phyloP scores from a whole-genome alignment of 2,113 vertebrate genomes.

The Emberiza fucata region DNA sequence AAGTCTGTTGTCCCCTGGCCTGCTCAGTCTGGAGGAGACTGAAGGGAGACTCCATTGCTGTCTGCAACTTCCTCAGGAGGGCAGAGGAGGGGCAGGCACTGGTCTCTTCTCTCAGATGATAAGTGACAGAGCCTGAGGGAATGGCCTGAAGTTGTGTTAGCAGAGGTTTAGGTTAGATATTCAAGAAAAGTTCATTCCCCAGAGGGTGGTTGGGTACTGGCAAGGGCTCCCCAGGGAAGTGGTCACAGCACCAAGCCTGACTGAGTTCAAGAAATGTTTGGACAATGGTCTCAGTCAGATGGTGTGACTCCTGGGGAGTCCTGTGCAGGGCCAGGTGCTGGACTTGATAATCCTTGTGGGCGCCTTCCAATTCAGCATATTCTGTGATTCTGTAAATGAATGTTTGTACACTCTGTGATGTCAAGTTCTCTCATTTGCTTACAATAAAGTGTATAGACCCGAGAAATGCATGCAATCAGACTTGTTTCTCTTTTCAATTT shows the following conservation, averaged over 20 bases:
- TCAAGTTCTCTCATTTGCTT: background rate
- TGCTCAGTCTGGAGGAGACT: background rate
- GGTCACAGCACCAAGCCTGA: background rate
- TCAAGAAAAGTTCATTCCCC: accelerated
- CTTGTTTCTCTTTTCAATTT: background rate
- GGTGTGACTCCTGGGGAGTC: background rate
- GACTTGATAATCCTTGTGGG: background rate
- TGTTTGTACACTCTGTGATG: background rate
- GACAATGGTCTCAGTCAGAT: background rate
- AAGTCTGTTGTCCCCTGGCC: background rate
- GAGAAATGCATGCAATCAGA: background rate
- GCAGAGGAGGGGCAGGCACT: background rate
- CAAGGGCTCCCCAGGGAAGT: background rate
- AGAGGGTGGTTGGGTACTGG: accelerated
- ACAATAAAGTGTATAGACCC: background rate
- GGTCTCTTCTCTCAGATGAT: background rate
- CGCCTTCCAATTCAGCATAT: background rate
- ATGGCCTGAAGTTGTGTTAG: background rate
- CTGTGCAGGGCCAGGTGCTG: background rate
- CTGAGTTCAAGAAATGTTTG: background rate
- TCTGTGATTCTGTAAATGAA: background rate
- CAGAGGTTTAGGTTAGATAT: background rate
- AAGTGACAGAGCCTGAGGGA: background rate
- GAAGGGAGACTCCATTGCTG: background rate
- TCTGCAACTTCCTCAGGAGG: background rate